Conservation (phyloP, 2,113 vertebrate genomes). For the Erythrocercus mccallii region DNA sequence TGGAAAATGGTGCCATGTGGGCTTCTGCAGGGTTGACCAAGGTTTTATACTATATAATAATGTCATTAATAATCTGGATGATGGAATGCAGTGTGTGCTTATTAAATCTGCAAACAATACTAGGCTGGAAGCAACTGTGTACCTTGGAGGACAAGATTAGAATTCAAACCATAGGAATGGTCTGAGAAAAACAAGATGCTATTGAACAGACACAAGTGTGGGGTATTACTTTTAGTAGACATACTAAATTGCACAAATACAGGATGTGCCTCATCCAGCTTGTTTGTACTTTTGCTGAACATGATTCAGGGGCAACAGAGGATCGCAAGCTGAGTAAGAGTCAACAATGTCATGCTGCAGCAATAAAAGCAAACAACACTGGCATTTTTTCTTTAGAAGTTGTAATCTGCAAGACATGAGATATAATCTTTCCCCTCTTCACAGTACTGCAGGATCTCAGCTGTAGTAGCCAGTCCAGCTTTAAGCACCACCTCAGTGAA, state of each 20-base stretch:
- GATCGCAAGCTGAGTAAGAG: conserved; percentile 16
- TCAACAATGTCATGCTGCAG: conserved; percentile 3
- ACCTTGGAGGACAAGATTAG: neutral
- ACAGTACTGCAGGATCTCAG: neutral
- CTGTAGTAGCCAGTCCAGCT: neutral
- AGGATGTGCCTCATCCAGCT: neutral
- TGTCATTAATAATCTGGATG: neutral
- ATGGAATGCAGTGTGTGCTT: neutral
- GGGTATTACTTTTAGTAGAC: neutral
- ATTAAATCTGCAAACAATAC: conserved; percentile 28
- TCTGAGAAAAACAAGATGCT: conserved; percentile 12
- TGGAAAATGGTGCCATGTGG: neutral
- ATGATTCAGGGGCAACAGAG: conserved; percentile 11
- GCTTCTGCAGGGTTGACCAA: neutral
- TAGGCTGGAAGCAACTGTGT: neutral
- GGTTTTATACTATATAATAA: neutral
- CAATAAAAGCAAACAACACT: conserved; percentile 5
- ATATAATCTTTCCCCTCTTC: neutral
- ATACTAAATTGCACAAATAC: neutral
- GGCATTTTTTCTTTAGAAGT: neutral
- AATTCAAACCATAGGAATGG: conserved; percentile 12
- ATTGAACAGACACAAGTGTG: neutral
- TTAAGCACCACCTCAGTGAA: neutral
- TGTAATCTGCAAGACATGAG: neutral
- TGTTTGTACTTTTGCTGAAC: conserved; percentile 5